A percentile compares a stretch with the other conserved stretches of the same genome.
These are phyloP conservation scores for Sphenodon punctatus DNA, from an alignment of 2,797 vertebrate species.

Conservation along the genomic window DNA sequence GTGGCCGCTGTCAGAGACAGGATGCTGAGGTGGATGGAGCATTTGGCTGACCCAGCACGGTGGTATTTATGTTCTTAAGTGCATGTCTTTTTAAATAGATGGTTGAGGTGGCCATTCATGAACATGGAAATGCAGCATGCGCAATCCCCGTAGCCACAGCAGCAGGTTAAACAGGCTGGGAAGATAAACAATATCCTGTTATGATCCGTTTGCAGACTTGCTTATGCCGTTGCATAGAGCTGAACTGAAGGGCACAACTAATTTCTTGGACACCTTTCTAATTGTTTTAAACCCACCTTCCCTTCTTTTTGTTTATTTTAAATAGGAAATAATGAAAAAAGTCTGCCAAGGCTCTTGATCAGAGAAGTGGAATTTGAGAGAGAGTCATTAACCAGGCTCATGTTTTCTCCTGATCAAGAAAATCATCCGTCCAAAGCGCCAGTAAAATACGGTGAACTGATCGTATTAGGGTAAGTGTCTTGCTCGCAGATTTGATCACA, in stretches of 20 bases:
- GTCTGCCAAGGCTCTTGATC: conserved; percentile 78
- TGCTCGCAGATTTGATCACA: not conserved
- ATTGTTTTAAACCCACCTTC: not conserved
- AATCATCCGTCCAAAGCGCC: conserved; percentile 99
- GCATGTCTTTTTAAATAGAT: not conserved
- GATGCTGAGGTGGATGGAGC: no score
- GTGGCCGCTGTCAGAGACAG: no score
- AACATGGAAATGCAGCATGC: not conserved
- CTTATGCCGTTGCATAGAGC: not conserved
- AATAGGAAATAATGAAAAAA: conserved; percentile 83
- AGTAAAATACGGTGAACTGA: conserved; percentile 99
- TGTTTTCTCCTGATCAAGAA: conserved; percentile 99
- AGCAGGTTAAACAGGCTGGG: not conserved
- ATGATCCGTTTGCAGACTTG: not conserved
- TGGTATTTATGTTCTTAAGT: no score
- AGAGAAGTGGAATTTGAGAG: conserved; percentile 77
- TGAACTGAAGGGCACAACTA: not conserved
- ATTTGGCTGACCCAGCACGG: no score
- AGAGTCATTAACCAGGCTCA: conserved; percentile 81
- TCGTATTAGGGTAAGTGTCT: conserved; percentile 93
- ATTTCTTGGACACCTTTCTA: not conserved
- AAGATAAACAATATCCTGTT: not conserved
- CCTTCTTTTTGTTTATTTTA: conserved; percentile 22
- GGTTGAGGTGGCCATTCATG: not conserved
- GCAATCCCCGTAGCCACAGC: accelerated